A percentile compares a stretch with the other conserved stretches of the same genome.
phyloP scores from a whole-genome alignment of 2,888 invertebrate species.

The Mycogona germanica region DNA sequence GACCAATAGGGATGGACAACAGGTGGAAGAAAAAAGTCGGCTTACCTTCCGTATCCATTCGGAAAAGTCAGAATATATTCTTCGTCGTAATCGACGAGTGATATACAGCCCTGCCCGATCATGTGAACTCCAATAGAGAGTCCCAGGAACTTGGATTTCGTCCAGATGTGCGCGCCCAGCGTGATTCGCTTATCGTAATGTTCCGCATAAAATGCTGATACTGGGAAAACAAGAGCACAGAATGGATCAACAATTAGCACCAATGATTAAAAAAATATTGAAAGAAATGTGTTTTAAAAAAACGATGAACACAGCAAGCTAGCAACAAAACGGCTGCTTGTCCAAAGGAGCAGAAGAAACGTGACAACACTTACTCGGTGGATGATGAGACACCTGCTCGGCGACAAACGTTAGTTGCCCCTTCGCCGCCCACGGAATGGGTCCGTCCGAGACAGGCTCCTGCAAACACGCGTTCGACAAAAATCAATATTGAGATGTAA shows the following conservation, averaged over 20 bases:
- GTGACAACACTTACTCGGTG: conserved; percentile 61
- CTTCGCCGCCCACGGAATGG: conserved; percentile 78
- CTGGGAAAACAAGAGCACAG: too few relatives aligned
- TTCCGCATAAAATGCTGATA: conserved; percentile 98
- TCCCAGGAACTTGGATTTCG: conserved; percentile 97
- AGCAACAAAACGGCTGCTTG: conserved; percentile 1
- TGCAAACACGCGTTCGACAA: too few relatives aligned
- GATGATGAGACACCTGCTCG: conserved; percentile 99
- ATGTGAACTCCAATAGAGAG: conserved; percentile 89
- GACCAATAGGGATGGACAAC: too few relatives aligned
- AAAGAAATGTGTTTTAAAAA: neutral
- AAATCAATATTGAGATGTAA: too few relatives aligned
- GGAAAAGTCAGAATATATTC: conserved; percentile 95
- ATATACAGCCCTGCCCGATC: conserved; percentile 88
- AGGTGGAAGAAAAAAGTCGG: too few relatives aligned
- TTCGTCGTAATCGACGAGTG: conserved; percentile 76
- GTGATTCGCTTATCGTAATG: conserved; percentile 79
- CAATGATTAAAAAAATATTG: neutral
- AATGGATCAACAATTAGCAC: conserved; percentile 20
- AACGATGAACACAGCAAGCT: neutral
- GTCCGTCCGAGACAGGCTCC: conserved; percentile 54
- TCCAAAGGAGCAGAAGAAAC: too few relatives aligned
- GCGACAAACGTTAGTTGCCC: conserved; percentile 89
- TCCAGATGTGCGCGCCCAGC: conserved; percentile 95
- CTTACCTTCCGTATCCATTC: conserved; percentile 86